Evolutionary conservation across 2,113 vertebrate genomes (phyloP).

Genomic region (Macrotis lagotis): DNA sequence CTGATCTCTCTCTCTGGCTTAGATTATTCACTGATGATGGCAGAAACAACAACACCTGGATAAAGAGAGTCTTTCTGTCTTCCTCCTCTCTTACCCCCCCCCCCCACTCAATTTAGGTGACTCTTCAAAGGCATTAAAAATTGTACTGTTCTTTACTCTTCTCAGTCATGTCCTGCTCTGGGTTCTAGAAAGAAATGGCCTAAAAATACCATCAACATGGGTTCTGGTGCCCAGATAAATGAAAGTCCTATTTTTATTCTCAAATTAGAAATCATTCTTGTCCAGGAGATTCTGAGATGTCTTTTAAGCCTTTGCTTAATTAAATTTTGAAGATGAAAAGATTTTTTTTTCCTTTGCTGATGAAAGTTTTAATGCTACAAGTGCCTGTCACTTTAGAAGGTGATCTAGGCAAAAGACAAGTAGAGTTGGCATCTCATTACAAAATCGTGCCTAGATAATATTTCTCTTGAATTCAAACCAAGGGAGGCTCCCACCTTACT

Average conservation of each 20-base stretch:
- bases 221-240: background rate
- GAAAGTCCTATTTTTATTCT: conserved; percentile 11
- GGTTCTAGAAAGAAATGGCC: background rate
- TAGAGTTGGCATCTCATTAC: conserved; percentile 42
- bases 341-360: background rate
- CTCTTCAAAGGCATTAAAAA: background rate
- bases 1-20: background rate
- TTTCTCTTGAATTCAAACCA: background rate
- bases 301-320: conserved; percentile 56
- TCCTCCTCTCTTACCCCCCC: background rate
- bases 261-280: background rate
- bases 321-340: conserved; percentile 39
- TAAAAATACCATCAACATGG: background rate
- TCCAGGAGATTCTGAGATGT: background rate
- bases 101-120: background rate
- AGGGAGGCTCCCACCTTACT: background rate
- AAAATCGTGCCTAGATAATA: conserved; percentile 37
- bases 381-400: conserved; percentile 49
- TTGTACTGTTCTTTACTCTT: background rate
- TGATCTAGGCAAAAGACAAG: conserved; percentile 43
- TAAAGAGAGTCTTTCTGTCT: background rate
- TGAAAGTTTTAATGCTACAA: conserved; percentile 18
- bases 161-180: background rate
- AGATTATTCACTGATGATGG: background rate
- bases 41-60: background rate